Base-by-base conservation (phyloP, 1,140 invertebrate genomes). In the Drosophila nasuta region DNA sequence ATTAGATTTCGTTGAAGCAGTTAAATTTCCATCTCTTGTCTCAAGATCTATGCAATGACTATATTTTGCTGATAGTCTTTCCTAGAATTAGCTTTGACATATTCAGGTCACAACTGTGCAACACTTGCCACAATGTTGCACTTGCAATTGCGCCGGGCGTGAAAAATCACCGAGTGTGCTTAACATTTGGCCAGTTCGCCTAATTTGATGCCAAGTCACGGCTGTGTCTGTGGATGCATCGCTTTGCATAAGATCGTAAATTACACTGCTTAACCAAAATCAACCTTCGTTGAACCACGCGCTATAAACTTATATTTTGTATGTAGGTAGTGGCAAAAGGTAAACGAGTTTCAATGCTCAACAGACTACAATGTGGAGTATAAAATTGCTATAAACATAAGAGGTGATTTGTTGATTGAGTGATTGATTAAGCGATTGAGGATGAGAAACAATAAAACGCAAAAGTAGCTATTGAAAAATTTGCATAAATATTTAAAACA, bases 241-340 rank as follows among this genome's bases (percentile, higher is more conserved):
- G 66, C 73, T 80, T 77, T 88, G 83, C 79, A 82, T 88, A 75
- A 56, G 66, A 72, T 78, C 67, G 68, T 73, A 83, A 81, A 82
- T 82, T 73, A 88, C 82, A 88, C 71, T 81, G 46, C 10, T 1
- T 33, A 35, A 49, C 15, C 17, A 51, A 33, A 20, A 35, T 15
- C 5, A 30, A 4, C 57, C 38, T 28, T 59, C 51, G 49, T 17
- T 17, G 2, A 10, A 35, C 48, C 49, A 54, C 52, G 28, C 38
- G 54, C 28, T 45, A n/a, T 38, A 35, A 28, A 13, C 13, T 52
- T 30, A 13, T 30, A 11, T 25, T 52, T 25, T 30, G 13, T 7
- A 15, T 52, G 51, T 52, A 15, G 25, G 10, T n/a, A 35, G 35
- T 17, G 11, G 41, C 41, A 13, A 57, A 41, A 57, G 15, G 35